Base-by-base conservation (phyloP, 2,797 vertebrate genomes). In the Mus minutoides region DNA sequence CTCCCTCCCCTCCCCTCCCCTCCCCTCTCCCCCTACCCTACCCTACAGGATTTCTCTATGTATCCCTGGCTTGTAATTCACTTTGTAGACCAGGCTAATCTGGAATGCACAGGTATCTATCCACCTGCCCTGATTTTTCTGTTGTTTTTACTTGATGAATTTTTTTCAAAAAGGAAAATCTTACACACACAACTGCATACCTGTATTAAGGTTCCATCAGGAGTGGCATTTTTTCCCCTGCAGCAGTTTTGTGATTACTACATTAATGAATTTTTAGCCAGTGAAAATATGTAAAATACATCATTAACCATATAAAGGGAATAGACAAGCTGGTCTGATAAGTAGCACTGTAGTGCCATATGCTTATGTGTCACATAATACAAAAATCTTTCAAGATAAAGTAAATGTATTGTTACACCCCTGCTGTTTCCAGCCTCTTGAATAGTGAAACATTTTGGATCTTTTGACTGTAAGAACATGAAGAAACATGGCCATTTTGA, bases 401-500 rank as follows among this genome's bases (percentile, higher is more conserved):
- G 13, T 40, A 43, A 97, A 90, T 90, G 89, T 96, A 88, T 89
- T 54, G 92, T 91, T 77, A 92, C 88, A 95, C 19, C 34, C 90
- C 2, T 97, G 52, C 83, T 95, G 40, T 88, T 91, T 92, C 95
- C 78, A 54, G n/a, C 88, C 95, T 97, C 91, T 92, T 94, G 94
- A 85, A 40, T 87, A 21, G 96, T 97, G 89, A 97, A 97, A 96
- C 97, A 92, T 97, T 98, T 97, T 95, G 56, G 95, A 96, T 98
- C 96, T 98, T 98, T 98, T 98, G 98, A 98, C 97, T 98, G 96
- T 98, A 98, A 98, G 99, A 99, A 98, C 98, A 98, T 98, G 98
- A 99, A 99, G 98, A 98, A 98, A 98, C 98, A 97, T 98, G 97
- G 89, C 90, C 95, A 98, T 98, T 98, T 98, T 97, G 97, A 46